Conservation (phyloP, 2,113 vertebrate species). For the Megaleporinus macrocephalus region DNA sequence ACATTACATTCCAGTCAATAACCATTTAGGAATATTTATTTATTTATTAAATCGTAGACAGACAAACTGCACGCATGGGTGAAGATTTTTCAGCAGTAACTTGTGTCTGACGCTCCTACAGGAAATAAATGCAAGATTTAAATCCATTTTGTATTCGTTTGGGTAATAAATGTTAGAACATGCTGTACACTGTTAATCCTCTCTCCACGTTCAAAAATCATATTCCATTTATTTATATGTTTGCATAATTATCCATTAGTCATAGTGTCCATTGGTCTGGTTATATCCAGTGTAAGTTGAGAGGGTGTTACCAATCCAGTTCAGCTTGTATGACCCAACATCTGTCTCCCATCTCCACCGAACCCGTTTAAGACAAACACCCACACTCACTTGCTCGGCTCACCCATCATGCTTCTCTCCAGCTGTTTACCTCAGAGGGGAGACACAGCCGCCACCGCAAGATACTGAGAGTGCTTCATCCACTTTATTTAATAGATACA, state of each 20-base stretch:
- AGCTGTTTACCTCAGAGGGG: constrained; percentile 40
- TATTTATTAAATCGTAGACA: no score
- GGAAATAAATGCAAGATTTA: no score
- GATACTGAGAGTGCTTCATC: constrained; percentile 3
- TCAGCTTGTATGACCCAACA: constrained; percentile 17
- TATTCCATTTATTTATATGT: no score
- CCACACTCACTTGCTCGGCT: neutral
- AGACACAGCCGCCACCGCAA: constrained; percentile 5
- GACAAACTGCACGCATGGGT: no score
- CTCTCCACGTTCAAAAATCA: no score
- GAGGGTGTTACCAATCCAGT: constrained; percentile 16
- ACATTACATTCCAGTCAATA: no score
- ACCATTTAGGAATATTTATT: no score
- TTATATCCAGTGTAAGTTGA: neutral
- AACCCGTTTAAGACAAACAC: constrained; percentile 28
- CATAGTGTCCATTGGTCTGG: neutral
- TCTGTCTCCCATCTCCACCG: constrained; percentile 52
- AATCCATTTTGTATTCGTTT: no score
- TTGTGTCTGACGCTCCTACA: no score
- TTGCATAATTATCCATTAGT: neutral
- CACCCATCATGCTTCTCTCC: constrained; percentile 20
- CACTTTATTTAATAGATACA: constrained; percentile 1
- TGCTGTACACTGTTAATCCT: no score
- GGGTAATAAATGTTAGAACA: no score
- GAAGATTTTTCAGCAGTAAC: no score